These are phyloP conservation scores for Blennius ocellaris DNA, from an alignment of 2,113 vertebrate genomes.

Conservation along the genomic window DNA sequence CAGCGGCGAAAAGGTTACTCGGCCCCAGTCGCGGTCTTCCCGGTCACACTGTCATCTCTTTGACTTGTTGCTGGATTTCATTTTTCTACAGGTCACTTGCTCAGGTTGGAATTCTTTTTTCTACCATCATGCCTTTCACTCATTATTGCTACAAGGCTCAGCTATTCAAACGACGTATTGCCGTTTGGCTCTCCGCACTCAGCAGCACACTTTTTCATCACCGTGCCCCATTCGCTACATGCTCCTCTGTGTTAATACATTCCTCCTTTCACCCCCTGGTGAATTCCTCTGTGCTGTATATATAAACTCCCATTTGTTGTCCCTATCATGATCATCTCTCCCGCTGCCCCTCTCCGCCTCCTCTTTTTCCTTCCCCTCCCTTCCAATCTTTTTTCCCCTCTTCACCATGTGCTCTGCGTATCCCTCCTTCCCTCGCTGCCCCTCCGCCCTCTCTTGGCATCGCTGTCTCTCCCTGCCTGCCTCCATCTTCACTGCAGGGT, in stretches of 20 bases:
- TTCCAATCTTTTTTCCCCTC: constrained; percentile 29
- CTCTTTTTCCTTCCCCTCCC: background rate
- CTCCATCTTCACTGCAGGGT: constrained; percentile 59
- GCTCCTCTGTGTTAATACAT: constrained; percentile 54
- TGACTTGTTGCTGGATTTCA: constrained; percentile 11
- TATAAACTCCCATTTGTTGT: constrained; percentile 57
- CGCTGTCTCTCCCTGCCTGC: constrained; percentile 39
- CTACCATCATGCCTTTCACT: constrained; percentile 33
- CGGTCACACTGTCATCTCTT: constrained; percentile 10
- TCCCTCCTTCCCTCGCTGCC: background rate
- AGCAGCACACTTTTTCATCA: constrained; percentile 54
- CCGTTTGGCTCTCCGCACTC: constrained; percentile 25
- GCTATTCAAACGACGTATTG: constrained; percentile 44
- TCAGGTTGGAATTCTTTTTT: constrained; percentile 37
- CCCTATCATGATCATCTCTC: constrained; percentile 57
- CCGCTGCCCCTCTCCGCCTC: constrained; percentile 37
- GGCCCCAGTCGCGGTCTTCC: background rate
- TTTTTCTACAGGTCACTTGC: constrained; percentile 20
- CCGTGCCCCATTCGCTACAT: constrained; percentile 39
- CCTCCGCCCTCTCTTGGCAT: constrained; percentile 1
- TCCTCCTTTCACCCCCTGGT: constrained; percentile 27
- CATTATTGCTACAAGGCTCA: constrained; percentile 38
- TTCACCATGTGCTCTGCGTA: constrained; percentile 42
- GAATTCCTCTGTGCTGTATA: constrained; percentile 51
- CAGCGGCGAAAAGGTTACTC: background rate